Conservation (phyloP, 2,797 vertebrate genomes). For the Scyliorhinus canicula region DNA sequence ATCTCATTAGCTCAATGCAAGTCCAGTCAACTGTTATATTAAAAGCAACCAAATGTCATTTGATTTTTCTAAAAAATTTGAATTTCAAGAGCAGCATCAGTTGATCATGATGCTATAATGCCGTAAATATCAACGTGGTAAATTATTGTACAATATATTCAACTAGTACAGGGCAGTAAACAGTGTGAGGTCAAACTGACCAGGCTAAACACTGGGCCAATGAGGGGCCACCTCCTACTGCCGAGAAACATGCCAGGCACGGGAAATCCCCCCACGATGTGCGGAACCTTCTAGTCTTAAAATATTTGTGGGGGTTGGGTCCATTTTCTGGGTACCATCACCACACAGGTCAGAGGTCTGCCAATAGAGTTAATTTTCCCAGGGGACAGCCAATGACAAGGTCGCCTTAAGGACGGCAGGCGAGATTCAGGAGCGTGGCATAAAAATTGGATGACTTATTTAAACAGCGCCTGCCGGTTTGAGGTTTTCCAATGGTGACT, state of each 20-base stretch:
- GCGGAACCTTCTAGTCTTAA: not conserved
- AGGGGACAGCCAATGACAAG: not conserved
- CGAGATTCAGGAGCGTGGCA: no score
- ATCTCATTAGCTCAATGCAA: not conserved
- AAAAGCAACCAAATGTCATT: not conserved
- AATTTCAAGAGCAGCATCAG: not conserved
- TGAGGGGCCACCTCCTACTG: no score
- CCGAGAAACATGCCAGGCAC: no score
- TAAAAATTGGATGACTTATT: no score
- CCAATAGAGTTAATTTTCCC: not conserved
- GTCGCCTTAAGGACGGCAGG: not conserved
- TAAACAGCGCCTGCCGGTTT: no score
- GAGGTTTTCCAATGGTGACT: no score
- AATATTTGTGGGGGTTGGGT: not conserved
- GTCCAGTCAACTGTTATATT: not conserved
- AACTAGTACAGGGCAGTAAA: not conserved
- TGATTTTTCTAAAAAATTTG: not conserved
- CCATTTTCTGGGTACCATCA: not conserved
- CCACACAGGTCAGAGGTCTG: no score
- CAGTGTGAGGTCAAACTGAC: not conserved
- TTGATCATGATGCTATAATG: not conserved
- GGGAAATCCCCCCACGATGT: no score
- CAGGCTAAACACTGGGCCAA: not conserved
- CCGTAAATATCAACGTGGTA: not conserved
- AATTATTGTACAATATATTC: not conserved